Evolutionary conservation across 2,113 vertebrate species (phyloP), one percentile per base, ranked within the genome.

Genomic region (Ceyx cyanopectus): DNA sequence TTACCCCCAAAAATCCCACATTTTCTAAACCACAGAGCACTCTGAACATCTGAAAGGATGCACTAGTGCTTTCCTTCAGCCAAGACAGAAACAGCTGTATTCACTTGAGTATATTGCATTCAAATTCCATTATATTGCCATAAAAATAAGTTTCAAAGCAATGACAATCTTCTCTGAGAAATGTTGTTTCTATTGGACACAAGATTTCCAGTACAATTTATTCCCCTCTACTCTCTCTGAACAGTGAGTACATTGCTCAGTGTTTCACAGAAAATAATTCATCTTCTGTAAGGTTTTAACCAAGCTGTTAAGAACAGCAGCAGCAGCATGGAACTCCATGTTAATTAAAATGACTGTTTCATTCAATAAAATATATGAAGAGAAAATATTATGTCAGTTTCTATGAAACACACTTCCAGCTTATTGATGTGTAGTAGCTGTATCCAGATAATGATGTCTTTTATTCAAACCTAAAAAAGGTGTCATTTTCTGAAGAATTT

Each of bases 371-470:
- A 37, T 63, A 34, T 7, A 69, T 3, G 41, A 50, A 17, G 7
- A 70, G 22, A 76, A 68, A 0, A 3, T 4, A 23, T 1, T 1
- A 48, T 4, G 10, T 21, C 9, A 14, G 3, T 41, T 92, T 69
- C 48, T 66, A 18, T 14, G 78, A 85, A 80, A 70, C 8, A 30
- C 8, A 14, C 5, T 56, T 87, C 13, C 27, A 87, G 12, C 15
- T 76, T 73, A 87, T 1, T 46, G 32, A 32, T 6, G 19, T 61
- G 24, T 18, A 53, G 30, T 15, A 75, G 26, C 7, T 63, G 14
- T 40, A 18, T 14, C 29, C 23, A 34, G 12, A 73, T 19, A 77
- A 41, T 0, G 1, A 15, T 2, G 8, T 0, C 56, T 85, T 72
- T 65, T 9, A 65, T 27, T 24, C 70, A 74, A 80, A 81, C 26